phyloP scores from a whole-genome alignment of 1,140 invertebrate genomes.

The Dendrolimus punctatus region DNA sequence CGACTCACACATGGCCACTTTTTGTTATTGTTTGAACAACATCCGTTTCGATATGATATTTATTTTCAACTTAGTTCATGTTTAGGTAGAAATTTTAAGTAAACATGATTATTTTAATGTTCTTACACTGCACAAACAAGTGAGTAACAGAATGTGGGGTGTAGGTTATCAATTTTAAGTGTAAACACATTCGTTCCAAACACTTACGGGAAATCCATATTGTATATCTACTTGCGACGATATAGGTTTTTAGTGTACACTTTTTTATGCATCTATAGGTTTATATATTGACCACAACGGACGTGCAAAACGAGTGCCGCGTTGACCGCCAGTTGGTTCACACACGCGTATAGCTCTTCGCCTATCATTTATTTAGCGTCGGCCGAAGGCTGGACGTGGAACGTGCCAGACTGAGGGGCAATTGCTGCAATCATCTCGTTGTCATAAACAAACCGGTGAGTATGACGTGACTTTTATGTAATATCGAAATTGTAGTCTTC shows the following conservation, averaged over 20 bases:
- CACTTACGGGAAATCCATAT: too few species aligned
- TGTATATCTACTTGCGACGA: slow-evolving; percentile 3
- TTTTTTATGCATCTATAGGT: slow-evolving; percentile 13
- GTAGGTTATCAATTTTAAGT: too few species aligned
- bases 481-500: slow-evolving; percentile 23
- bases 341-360: slow-evolving; percentile 28
- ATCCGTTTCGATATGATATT: too few species aligned
- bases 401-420: slow-evolving; percentile 56
- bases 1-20: too few species aligned
- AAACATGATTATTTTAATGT: too few species aligned
- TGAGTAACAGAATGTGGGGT: too few species aligned
- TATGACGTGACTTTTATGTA: slow-evolving; percentile 43
- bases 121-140: too few species aligned
- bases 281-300: slow-evolving; percentile 27
- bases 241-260: background rate
- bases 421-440: slow-evolving; percentile 66
- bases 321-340: slow-evolving; percentile 29
- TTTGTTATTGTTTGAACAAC: too few species aligned
- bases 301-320: slow-evolving; percentile 44
- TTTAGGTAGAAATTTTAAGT: too few species aligned
- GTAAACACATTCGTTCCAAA: too few species aligned
- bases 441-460: slow-evolving; percentile 65
- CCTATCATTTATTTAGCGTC: slow-evolving; percentile 24
- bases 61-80: too few species aligned
- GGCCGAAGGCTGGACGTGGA: slow-evolving; percentile 29